These are phyloP conservation scores for Exocentrus adspersus DNA, from an alignment of 2,888 invertebrate species.

Conservation along the genomic window DNA sequence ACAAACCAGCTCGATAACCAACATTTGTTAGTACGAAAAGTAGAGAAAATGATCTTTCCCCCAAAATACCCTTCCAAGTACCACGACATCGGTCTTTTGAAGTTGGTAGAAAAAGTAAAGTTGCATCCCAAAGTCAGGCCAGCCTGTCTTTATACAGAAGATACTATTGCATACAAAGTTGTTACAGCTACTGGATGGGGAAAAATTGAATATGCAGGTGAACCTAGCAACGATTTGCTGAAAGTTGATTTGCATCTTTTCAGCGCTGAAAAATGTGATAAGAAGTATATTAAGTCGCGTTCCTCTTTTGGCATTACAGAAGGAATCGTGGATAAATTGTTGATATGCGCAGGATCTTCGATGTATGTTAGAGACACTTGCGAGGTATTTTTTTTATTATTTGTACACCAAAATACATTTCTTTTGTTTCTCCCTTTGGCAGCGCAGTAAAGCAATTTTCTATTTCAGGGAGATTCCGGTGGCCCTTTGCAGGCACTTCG, in stretches of 20 bases:
- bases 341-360: constrained; percentile 55
- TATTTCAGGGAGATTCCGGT: constrained; percentile 67
- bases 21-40: neutral
- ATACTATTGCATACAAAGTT: constrained; percentile 38
- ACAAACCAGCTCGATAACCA: constrained; percentile 2
- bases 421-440: no score
- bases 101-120: constrained; percentile 55
- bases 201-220: constrained; percentile 54
- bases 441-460: constrained; percentile 17
- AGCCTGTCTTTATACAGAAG: constrained; percentile 60
- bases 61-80: constrained; percentile 64
- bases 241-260: constrained; percentile 56
- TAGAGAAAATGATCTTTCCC: constrained; percentile 52
- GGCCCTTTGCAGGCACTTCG: constrained; percentile 65
- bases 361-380: constrained; percentile 47
- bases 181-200: constrained; percentile 66
- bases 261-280: constrained; percentile 24
- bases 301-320: neutral
- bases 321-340: constrained; percentile 43
- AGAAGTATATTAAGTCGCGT: constrained; percentile 35
- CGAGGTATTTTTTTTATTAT: no score
- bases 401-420: no score
- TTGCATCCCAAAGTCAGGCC: constrained; percentile 63
- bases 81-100: constrained; percentile 66
- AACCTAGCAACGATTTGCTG: constrained; percentile 56